Percentiles rank a stretch among this genome's conserved stretches.
These are phyloP conservation scores for Macquaria australasica DNA, from an alignment of 2,113 vertebrate species.

Conservation along the genomic window DNA sequence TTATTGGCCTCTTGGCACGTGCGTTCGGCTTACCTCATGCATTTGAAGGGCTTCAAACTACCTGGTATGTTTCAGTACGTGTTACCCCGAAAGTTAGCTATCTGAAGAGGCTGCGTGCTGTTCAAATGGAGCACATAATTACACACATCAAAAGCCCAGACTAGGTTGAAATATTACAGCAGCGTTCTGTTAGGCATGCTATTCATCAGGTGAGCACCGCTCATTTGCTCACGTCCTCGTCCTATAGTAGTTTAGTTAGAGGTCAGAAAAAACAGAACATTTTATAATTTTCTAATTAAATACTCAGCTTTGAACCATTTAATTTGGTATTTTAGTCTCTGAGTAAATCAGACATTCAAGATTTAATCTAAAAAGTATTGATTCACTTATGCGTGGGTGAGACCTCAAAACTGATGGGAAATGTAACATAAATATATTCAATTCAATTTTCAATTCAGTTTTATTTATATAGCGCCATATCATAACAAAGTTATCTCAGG, in stretches of 20 bases:
- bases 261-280: neutral
- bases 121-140: neutral
- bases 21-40: neutral
- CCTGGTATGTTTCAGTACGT: neutral
- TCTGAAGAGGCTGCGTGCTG: neutral
- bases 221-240: neutral
- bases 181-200: slow-evolving; percentile 30
- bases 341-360: neutral
- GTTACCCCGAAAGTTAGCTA: neutral
- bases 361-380: neutral
- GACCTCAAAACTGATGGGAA: neutral
- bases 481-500: no score
- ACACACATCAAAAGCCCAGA: neutral
- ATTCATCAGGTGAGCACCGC: slow-evolving; percentile 46
- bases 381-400: neutral
- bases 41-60: neutral
- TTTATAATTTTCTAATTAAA: neutral
- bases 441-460: no score
- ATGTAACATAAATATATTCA: neutral
- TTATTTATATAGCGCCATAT: no score
- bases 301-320: neutral
- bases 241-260: neutral
- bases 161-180: slow-evolving; percentile 13
- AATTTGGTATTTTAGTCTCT: neutral
- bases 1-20: neutral